These are phyloP conservation scores for Calameuta idolon DNA, from an alignment of 2,888 invertebrate species.

Conservation along the genomic window DNA sequence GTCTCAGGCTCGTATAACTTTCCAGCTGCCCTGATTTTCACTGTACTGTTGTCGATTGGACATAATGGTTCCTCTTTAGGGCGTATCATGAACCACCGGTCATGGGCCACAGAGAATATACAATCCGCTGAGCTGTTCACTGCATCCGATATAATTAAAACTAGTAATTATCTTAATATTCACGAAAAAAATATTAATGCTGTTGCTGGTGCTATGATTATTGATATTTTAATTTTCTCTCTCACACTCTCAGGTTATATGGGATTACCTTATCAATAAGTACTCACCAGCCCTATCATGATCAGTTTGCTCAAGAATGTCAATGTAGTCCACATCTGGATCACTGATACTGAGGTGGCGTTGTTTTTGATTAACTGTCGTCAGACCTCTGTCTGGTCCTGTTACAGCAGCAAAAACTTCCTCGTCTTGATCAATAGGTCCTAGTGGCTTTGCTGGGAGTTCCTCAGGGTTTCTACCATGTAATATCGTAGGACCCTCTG, in stretches of 20 bases:
- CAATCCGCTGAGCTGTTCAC: slow-evolving; percentile 51
- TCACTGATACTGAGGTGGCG: slow-evolving; percentile 76
- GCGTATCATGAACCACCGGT: slow-evolving; percentile 56
- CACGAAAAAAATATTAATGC: not conserved
- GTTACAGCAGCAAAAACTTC: slow-evolving; percentile 80
- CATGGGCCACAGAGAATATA: slow-evolving; percentile 57
- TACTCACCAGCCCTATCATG: slow-evolving; percentile 53
- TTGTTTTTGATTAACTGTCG: slow-evolving; percentile 77
- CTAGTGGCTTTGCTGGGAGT: slow-evolving; percentile 74
- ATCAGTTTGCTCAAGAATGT: slow-evolving; percentile 69
- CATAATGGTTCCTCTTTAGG: slow-evolving; percentile 43
- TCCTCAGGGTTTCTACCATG: slow-evolving; percentile 80
- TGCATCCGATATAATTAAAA: slow-evolving; percentile 28
- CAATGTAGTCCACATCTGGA: slow-evolving; percentile 80
- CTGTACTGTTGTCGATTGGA: slow-evolving; percentile 59
- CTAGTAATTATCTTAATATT: not conserved
- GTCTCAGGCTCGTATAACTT: slow-evolving; percentile 54
- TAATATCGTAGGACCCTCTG: slow-evolving; percentile 72
- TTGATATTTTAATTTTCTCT: not conserved
- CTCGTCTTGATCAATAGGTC: slow-evolving; percentile 68
- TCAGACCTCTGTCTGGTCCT: slow-evolving; percentile 85
- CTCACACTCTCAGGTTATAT: not conserved
- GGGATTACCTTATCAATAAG: not conserved
- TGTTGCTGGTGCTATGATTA: not conserved
- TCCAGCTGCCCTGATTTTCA: slow-evolving; percentile 62